These are phyloP conservation scores for Rotaria socialis DNA, from an alignment of 2,888 invertebrate species.

Conservation along the genomic window DNA sequence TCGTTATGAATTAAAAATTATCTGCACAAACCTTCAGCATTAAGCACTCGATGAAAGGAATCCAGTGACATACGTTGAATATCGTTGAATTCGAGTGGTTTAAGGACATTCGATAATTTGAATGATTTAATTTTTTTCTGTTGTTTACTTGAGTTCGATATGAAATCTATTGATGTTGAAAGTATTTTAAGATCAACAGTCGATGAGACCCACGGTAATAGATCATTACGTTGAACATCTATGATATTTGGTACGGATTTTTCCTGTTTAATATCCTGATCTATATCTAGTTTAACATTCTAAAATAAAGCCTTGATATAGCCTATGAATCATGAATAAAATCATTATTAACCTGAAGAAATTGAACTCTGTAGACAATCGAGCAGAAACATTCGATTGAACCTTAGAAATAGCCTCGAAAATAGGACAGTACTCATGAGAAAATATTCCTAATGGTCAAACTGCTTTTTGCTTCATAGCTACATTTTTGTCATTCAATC, in stretches of 20 bases:
- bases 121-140: slow-evolving; percentile 58
- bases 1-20: no score
- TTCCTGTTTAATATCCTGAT: background rate
- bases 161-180: background rate
- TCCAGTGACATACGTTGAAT: slow-evolving; percentile 71
- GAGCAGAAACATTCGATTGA: no score
- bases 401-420: no score
- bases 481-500: no score
- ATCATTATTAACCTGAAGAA: no score
- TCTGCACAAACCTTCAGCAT: slow-evolving; percentile 64
- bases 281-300: background rate
- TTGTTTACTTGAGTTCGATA: background rate
- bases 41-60: slow-evolving; percentile 73
- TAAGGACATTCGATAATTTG: slow-evolving; percentile 78
- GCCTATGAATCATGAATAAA: no score
- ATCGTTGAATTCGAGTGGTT: slow-evolving; percentile 65
- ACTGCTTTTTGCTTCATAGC: no score
- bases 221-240: slow-evolving; percentile 55
- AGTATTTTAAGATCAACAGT: background rate
- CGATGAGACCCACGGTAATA: background rate
- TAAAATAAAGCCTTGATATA: no score
- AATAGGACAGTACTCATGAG: no score
- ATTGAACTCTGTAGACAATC: no score
- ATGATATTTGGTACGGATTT: background rate
- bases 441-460: no score